These are phyloP conservation scores for Drosophila tristis DNA, from an alignment of 1,140 invertebrate species.

Conservation along the genomic window DNA sequence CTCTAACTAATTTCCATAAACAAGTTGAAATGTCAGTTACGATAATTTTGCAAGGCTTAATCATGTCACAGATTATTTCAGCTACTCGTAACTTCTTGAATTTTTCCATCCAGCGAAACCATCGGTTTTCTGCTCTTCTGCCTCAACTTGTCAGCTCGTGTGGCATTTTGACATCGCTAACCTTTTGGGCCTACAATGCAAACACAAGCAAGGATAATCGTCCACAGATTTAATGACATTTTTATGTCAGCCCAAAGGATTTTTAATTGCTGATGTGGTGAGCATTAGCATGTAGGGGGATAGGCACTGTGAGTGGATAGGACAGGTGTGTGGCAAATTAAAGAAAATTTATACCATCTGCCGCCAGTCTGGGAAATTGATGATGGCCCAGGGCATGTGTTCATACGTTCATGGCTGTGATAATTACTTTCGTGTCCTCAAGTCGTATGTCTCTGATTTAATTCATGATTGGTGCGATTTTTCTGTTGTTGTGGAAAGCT, in stretches of 20 bases:
- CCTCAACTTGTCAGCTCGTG: background rate
- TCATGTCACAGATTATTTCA: too few relatives aligned
- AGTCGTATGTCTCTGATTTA: conserved; percentile 26
- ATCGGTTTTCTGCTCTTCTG: background rate
- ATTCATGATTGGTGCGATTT: conserved; percentile 26
- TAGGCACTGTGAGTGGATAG: too few relatives aligned
- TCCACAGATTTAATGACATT: conserved; percentile 72
- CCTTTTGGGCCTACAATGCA: conserved; percentile 13
- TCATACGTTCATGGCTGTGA: conserved; percentile 35
- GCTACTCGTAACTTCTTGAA: too few relatives aligned
- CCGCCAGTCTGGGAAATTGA: conserved; percentile 49
- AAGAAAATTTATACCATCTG: conserved; percentile 59
- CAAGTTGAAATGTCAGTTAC: too few relatives aligned
- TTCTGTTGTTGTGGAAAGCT: too few relatives aligned
- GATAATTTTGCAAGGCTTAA: too few relatives aligned
- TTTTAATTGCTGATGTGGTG: conserved; percentile 69
- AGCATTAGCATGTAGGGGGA: conserved; percentile 7
- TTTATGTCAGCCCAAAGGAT: conserved; percentile 77
- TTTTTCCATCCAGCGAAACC: background rate
- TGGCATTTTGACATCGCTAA: conserved; percentile 4
- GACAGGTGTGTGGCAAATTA: conserved; percentile 67
- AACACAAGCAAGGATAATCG: conserved; percentile 61
- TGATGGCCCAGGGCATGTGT: conserved; percentile 49
- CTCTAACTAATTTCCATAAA: too few relatives aligned
- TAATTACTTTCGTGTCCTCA: conserved; percentile 69